Evolutionary conservation across 2,797 vertebrate species (phyloP).

Genomic region (Pseudochromis fuscus): DNA sequence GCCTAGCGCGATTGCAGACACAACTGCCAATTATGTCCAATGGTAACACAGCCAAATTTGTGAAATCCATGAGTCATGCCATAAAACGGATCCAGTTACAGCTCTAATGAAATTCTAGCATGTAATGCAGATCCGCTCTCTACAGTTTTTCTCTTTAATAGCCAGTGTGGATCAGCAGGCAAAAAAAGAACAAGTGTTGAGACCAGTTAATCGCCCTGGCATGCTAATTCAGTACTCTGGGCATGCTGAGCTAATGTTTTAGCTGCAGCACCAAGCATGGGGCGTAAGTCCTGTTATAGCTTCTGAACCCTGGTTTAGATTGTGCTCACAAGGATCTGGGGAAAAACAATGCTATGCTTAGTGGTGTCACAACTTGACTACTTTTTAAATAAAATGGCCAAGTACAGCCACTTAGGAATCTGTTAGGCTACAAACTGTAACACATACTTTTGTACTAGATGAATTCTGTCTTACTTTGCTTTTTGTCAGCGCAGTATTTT

Average conservation of each 20-base stretch:
- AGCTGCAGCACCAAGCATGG: conserved; percentile 57
- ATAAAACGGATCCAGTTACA: conserved; percentile 70
- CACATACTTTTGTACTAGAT: not conserved
- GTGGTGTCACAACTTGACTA: conserved; percentile 12
- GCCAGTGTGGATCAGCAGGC: conserved; percentile 61
- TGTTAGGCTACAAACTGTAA: too few relatives aligned
- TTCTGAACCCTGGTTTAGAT: conserved; percentile 51
- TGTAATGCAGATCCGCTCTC: conserved; percentile 56
- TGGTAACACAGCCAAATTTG: conserved; percentile 60
- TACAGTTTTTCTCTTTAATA: conserved; percentile 55
- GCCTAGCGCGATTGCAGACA: conserved; percentile 55
- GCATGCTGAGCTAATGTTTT: conserved; percentile 69
- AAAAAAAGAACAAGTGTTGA: conserved; percentile 63
- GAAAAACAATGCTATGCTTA: conserved; percentile 1
- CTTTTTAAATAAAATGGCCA: conserved; percentile 6
- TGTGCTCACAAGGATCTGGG: conserved; percentile 52
- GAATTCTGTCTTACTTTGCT: not conserved
- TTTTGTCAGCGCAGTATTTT: not conserved
- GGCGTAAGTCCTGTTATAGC: conserved; percentile 44
- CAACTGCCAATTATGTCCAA: conserved; percentile 68
- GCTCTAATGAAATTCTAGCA: conserved; percentile 67
- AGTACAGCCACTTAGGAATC: too few relatives aligned
- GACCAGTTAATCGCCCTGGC: conserved; percentile 59
- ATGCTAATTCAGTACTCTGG: conserved; percentile 65
- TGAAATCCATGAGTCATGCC: conserved; percentile 66